Base-by-base conservation (phyloP, 2,888 invertebrate species). In the Eupithecia centaureata region DNA sequence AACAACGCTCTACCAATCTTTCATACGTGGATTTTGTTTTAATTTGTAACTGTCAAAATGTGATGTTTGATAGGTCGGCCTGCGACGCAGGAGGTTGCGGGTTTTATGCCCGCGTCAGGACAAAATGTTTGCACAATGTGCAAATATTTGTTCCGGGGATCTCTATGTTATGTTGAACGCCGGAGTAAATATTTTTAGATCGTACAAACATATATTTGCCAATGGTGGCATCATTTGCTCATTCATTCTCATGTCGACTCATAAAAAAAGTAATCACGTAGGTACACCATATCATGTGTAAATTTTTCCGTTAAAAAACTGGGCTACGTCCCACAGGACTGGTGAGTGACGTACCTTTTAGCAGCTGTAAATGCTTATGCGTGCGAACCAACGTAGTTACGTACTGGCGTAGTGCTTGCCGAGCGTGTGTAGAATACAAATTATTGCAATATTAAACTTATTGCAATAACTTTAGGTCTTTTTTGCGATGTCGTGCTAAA, bases 271-370 rank as follows among this genome's bases (percentile, higher is more conserved):
- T 22, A 12, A 47, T 47, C 47, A 47, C 47, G 47, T 47, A 42
- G n/a, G n/a, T 18, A 3, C 8, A 56, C 8, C n/a, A 42, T 8
- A 28, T 22, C 1, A 51, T n/a, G 27, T 18, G 25, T 38, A 60
- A 60, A 30, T 65, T 60, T 52, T 52, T 51, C n/a, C 35, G 15
- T 33, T 51, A 28, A 64, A 63, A 47, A 58, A 64, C 42, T 58
- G 33, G 47, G 47, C 13, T 15, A 56, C 30, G 13, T 56, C 28
- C 28, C 54, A 7, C 30, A 27, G 13, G 18, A 30, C 52, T 38
- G 7, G 35, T 60, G 65, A 65, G 51, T 65, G 65, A 54, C 60
- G 54, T 54, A 25, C 51, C 65, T 65, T 65, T 60, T 54, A 65
- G 57, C 57, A 57, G 42, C 32, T 30, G 52, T 25, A 33, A 35